A percentile compares a stretch with the other conserved stretches of the same genome.
phyloP scores from a whole-genome alignment of 1,140 invertebrate species.

The Caenorhabditis brenneri region DNA sequence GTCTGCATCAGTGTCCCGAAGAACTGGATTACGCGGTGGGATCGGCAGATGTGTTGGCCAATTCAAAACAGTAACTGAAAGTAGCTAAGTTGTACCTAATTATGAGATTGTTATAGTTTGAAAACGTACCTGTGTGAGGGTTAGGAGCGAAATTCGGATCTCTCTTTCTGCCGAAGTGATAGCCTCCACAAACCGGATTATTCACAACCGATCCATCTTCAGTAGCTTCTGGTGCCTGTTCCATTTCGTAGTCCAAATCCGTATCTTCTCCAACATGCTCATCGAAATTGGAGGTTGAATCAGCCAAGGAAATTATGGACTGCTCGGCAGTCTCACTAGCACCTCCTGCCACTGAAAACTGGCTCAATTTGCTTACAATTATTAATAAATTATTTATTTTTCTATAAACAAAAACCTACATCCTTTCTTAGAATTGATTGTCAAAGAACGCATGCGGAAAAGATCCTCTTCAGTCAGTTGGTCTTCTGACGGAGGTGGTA shows the following conservation, averaged over 20 bases:
- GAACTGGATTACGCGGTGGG: not conserved
- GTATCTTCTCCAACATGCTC: constrained; percentile 61
- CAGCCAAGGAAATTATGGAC: constrained; percentile 67
- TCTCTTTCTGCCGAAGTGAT: not conserved
- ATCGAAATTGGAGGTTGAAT: constrained; percentile 68
- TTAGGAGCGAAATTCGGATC: constrained; percentile 41
- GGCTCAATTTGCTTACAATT: no score
- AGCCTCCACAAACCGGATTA: constrained; percentile 14
- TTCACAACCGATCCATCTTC: constrained; percentile 8
- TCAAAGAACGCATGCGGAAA: constrained; percentile 59
- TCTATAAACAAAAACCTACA: constrained; percentile 15
- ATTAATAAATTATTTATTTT: no score
- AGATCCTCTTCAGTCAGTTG: constrained; percentile 59
- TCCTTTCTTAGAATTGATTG: constrained; percentile 49
- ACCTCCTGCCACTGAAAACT: constrained; percentile 41
- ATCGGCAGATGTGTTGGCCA: constrained; percentile 25
- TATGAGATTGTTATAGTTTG: not conserved
- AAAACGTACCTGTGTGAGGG: constrained; percentile 26
- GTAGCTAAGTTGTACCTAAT: not conserved
- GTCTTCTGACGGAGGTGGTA: constrained; percentile 35
- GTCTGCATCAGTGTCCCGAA: not conserved
- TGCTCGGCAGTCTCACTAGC: constrained; percentile 59
- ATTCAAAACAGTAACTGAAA: constrained; percentile 42
- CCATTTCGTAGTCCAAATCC: constrained; percentile 4
- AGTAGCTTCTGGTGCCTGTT: constrained; percentile 7